Evolutionary conservation across 2,888 invertebrate species (phyloP).

Genomic region (Linyphia triangularis): DNA sequence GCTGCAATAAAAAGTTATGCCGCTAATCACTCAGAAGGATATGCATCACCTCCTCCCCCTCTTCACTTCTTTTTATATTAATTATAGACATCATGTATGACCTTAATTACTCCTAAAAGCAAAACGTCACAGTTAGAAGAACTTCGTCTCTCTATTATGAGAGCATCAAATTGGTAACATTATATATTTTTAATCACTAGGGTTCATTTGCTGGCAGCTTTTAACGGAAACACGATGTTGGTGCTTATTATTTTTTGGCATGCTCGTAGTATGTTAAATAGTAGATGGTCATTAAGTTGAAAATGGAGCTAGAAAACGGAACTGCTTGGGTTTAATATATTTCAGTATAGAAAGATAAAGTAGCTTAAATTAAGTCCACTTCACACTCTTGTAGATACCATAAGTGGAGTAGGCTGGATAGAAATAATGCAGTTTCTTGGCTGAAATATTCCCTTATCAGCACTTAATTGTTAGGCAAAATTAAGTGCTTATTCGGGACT

Average conservation of each 20-base stretch:
- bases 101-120: slow-evolving; percentile 32
- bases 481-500: no score
- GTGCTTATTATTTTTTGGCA: background rate
- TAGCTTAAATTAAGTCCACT: slow-evolving; percentile 5
- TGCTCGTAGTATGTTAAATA: background rate
- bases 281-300: slow-evolving; percentile 1
- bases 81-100: slow-evolving; percentile 28
- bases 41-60: background rate
- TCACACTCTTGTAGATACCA: background rate
- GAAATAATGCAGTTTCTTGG: no score
- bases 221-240: background rate
- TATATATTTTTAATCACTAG: slow-evolving; percentile 37
- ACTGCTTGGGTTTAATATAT: background rate
- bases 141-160: slow-evolving; percentile 24
- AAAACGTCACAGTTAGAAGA: slow-evolving; percentile 26
- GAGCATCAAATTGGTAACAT: slow-evolving; percentile 24
- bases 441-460: background rate
- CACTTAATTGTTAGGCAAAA: background rate
- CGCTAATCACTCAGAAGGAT: slow-evolving; percentile 7
- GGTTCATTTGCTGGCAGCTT: slow-evolving; percentile 11
- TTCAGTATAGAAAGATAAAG: slow-evolving; percentile 4
- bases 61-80: slow-evolving; percentile 16
- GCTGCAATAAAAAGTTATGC: slow-evolving; percentile 4
- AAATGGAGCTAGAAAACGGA: background rate
- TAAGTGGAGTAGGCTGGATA: background rate